These are phyloP conservation scores for Harlomillsia oculata DNA, from an alignment of 1,140 invertebrate species.

Conservation along the genomic window DNA sequence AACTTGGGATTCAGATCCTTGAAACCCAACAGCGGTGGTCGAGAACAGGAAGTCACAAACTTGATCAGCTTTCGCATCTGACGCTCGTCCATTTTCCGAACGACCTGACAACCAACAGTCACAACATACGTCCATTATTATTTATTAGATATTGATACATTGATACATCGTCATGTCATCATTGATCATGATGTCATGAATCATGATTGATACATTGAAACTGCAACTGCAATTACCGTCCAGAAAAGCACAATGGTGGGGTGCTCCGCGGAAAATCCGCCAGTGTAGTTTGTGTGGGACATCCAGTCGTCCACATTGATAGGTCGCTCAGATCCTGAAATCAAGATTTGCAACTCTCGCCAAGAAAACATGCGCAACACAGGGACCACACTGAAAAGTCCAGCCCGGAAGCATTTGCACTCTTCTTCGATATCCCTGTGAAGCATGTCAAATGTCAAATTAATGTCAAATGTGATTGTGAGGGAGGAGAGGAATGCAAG, in stretches of 20 bases:
- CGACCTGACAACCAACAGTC: too few relatives aligned
- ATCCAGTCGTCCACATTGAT: conserved; percentile 86
- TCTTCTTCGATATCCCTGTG: conserved; percentile 44
- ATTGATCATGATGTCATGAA: background rate
- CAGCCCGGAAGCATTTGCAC: conserved; percentile 20
- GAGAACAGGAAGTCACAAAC: conserved; percentile 93
- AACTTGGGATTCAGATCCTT: conserved; percentile 50
- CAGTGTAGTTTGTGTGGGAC: conserved; percentile 68
- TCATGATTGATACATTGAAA: background rate
- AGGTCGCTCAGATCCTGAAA: conserved; percentile 84
- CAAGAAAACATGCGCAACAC: conserved; percentile 82
- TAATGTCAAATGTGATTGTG: too few relatives aligned
- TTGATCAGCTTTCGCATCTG: conserved; percentile 80
- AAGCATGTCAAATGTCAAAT: too few relatives aligned
- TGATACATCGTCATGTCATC: background rate
- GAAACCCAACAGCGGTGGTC: conserved; percentile 93
- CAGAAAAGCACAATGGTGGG: conserved; percentile 57
- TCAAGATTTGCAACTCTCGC: conserved; percentile 84
- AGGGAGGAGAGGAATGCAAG: too few relatives aligned
- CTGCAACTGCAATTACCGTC: too few relatives aligned
- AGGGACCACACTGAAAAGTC: conserved; percentile 28
- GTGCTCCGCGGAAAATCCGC: conserved; percentile 67
- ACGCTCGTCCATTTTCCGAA: conserved; percentile 69
- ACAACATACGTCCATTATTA: too few relatives aligned
- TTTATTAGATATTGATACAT: background rate